Conservation (phyloP, 1,140 invertebrate genomes). For the Centruroides sculpturatus region DNA sequence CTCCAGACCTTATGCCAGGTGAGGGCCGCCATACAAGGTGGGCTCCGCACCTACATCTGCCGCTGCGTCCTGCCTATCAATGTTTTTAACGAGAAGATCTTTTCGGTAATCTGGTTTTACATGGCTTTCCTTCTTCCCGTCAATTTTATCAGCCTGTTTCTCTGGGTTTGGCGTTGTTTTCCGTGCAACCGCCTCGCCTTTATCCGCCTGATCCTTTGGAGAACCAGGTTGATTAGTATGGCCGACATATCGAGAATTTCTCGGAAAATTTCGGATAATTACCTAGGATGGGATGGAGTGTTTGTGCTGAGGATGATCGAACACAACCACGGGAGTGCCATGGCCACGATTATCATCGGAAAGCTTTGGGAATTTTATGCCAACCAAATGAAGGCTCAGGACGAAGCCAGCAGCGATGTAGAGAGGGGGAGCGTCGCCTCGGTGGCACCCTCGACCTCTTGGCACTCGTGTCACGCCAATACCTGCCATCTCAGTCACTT, state of each 20-base stretch:
- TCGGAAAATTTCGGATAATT: conserved; percentile 26
- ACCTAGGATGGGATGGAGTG: conserved; percentile 31
- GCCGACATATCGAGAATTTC: conserved; percentile 25
- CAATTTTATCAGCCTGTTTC: conserved; percentile 25
- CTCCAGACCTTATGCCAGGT: conserved; percentile 30
- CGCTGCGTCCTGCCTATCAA: conserved; percentile 40
- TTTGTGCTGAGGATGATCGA: conserved; percentile 30
- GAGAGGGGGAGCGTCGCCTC: conserved; percentile 15
- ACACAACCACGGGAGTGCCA: conserved; percentile 30
- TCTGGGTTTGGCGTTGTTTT: conserved; percentile 31
- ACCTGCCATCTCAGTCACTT: conserved; percentile 21
- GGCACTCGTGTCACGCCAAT: conserved; percentile 22
- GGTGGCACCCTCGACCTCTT: conserved; percentile 20
- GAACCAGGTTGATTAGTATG: conserved; percentile 25
- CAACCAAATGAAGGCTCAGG: conserved; percentile 25
- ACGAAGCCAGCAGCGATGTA: conserved; percentile 17
- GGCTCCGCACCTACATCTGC: conserved; percentile 29
- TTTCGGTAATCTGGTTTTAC: conserved; percentile 33
- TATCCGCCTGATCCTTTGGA: conserved; percentile 27
- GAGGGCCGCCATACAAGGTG: conserved; percentile 28
- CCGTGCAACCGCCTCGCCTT: conserved; percentile 27
- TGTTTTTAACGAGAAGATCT: conserved; percentile 41
- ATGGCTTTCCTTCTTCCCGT: conserved; percentile 28
- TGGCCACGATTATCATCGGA: conserved; percentile 25
- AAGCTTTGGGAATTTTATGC: conserved; percentile 24